Base-by-base conservation (phyloP, 2,797 vertebrate genomes). In the Ara ararauna region DNA sequence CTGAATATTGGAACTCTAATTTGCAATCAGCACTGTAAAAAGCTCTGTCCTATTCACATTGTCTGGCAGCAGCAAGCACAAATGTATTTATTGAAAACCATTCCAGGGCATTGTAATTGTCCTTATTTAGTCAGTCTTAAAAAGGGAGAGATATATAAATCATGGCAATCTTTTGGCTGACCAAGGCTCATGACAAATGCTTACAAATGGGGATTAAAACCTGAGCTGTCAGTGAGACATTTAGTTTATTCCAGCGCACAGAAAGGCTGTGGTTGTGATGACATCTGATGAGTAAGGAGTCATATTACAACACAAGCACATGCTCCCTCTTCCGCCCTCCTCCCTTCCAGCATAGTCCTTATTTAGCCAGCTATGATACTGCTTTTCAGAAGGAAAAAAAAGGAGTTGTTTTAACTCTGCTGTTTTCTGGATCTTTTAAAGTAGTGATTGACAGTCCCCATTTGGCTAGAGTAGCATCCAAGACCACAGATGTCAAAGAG, bases 281-380 rank as follows among this genome's bases (percentile, higher is more conserved):
- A 87, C 93, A 94, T 96, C 87, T 89, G 94, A 97, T 96, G 95
- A 96, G 93, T 75, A 89, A 92, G 73, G 91, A 94, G 75, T 96
- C 92, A 75, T 72, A 30, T 90, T 95, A 76, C 95, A 92, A 81
- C 61, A 87, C 79, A 77, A 75, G 66, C 66, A 95, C 68, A 62
- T 18, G 56, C 24, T 91, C 80, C 60, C 53, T 80, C 64, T 91
- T 96, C 64, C 48, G 58, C 24, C 93, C 89, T 81, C 19, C 44
- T 85, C 50, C 90, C 50, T 90, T 92, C 53, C 67, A 85, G 36
- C 21, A 15, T 13, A 83, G 65, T 93, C 93, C 92, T 96, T 94
- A 89, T 91, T 91, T 93, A 97, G 96, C 78, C 95, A 88, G 45
- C 72, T 89, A 89, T 62, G 80, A 84, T 92, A 68, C 62, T 74